A percentile compares a stretch with the other conserved stretches of the same genome.
Evolutionary conservation across 1,140 invertebrate species (phyloP).

Genomic region (Ptiloglossa arizonensis): DNA sequence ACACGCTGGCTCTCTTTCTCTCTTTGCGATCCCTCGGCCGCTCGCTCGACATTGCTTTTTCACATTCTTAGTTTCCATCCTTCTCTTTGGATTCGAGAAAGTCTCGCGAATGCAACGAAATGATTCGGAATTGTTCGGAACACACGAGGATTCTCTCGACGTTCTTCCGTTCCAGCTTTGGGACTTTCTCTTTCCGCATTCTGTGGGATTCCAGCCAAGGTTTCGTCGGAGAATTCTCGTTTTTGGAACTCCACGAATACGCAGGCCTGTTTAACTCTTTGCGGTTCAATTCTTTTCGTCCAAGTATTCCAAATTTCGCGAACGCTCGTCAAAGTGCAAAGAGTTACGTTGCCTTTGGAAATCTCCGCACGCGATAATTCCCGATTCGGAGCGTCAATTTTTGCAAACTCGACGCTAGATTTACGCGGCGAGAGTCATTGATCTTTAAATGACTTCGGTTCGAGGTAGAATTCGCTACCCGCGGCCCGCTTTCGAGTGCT

Average conservation of each 20-base stretch:
- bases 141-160: slow-evolving; percentile 27
- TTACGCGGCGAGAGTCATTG: too few species aligned
- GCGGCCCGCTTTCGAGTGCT: too few species aligned
- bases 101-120: slow-evolving; percentile 48
- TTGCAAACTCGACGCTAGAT: too few species aligned
- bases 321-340: background rate
- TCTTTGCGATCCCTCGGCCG: background rate
- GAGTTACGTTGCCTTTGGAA: background rate
- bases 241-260: background rate
- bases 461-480: too few species aligned
- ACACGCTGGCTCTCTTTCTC: background rate
- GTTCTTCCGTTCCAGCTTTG: too few species aligned
- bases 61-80: background rate
- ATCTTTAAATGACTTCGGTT: too few species aligned
- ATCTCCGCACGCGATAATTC: too few species aligned
- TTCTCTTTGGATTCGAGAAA: slow-evolving; percentile 45
- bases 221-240: too few species aligned
- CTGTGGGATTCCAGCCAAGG: too few species aligned
- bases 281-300: too few species aligned
- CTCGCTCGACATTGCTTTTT: background rate
- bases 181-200: background rate
- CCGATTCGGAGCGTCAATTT: too few species aligned
- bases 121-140: slow-evolving; percentile 10
- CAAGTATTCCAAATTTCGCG: too few species aligned
- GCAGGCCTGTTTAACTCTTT: background rate